Conservation (phyloP, 2,113 vertebrate genomes). For the Gallinago paraguaiae region DNA sequence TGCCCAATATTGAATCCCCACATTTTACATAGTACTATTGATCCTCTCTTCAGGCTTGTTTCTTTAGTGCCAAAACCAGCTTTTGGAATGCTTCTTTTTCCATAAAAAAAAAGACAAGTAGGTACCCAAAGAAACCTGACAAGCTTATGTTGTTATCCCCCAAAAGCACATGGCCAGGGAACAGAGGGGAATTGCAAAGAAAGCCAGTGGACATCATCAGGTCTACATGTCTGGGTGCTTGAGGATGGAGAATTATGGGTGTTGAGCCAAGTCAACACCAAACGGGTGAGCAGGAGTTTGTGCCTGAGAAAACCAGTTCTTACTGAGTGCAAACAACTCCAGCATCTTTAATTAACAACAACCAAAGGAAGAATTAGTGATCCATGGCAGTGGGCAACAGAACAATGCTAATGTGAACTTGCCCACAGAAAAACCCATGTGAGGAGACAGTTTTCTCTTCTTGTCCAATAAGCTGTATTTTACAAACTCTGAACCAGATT, state of each 20-base stretch:
- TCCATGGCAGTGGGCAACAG: fast-evolving
- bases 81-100: background rate
- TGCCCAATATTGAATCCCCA: background rate
- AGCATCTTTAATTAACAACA: background rate
- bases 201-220: background rate
- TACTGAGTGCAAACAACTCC: background rate
- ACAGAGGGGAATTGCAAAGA: background rate
- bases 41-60: background rate
- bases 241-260: background rate
- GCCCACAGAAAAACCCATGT: fast-evolving
- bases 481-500: background rate
- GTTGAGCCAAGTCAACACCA: background rate
- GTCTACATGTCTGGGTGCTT: background rate
- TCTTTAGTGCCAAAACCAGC: background rate
- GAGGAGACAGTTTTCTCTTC: background rate
- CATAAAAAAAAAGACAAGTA: background rate
- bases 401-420: fast-evolving
- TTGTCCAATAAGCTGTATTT: background rate
- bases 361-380: background rate
- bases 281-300: background rate
- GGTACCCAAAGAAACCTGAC: background rate
- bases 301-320: background rate
- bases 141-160: background rate
- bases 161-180: background rate
- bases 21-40: background rate